phyloP scores from a whole-genome alignment of 2,113 vertebrate genomes.

The Hydrolagus affinis region DNA sequence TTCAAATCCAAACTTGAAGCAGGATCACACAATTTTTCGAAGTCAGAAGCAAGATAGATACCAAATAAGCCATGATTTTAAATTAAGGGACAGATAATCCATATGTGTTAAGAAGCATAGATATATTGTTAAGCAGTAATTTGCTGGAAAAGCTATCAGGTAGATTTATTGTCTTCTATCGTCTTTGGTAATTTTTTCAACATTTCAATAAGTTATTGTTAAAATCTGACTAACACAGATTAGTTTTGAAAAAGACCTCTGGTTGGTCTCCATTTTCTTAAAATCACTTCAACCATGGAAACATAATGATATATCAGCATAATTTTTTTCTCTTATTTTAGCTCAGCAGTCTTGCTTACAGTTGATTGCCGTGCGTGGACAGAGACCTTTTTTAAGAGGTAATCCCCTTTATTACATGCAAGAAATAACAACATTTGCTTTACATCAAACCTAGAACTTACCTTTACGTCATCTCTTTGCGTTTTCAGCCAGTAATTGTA shows the following conservation, averaged over 20 bases:
- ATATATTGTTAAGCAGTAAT: too few species aligned
- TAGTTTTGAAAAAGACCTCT: not conserved
- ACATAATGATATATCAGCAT: not conserved
- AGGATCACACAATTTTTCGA: too few species aligned
- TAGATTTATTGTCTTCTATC: too few species aligned
- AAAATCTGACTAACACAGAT: not conserved
- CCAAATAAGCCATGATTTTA: too few species aligned
- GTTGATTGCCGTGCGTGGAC: conserved; percentile 70
- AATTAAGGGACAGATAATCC: too few species aligned
- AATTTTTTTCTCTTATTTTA: conserved; percentile 44
- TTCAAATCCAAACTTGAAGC: too few species aligned
- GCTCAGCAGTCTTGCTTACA: conserved; percentile 81
- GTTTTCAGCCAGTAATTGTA: not conserved
- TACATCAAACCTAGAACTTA: not conserved
- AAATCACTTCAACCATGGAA: not conserved
- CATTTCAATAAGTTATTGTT: not conserved
- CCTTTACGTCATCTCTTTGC: not conserved
- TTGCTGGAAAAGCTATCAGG: too few species aligned
- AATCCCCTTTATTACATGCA: conserved; percentile 43
- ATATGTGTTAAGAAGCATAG: too few species aligned
- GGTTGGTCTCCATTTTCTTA: not conserved
- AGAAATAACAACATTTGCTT: conserved; percentile 39
- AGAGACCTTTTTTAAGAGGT: conserved; percentile 71
- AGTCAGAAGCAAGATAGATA: too few species aligned
- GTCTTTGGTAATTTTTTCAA: not conserved